phyloP scores from a whole-genome alignment of 2,113 vertebrate species.

The Dendropsophus ebraccatus region DNA sequence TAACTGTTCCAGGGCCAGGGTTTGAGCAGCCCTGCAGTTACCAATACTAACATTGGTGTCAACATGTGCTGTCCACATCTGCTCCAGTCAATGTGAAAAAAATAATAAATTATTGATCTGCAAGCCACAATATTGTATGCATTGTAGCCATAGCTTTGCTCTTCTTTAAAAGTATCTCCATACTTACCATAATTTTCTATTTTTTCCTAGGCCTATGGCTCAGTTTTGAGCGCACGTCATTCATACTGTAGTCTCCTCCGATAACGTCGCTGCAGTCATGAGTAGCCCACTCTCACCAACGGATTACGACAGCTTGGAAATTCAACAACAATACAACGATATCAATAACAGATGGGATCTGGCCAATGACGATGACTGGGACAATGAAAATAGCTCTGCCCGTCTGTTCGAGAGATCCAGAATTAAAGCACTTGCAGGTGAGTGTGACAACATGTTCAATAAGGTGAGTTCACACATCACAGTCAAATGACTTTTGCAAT shows the following conservation, averaged over 20 bases:
- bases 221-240: constrained; percentile 31
- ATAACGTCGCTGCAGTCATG: constrained; percentile 75
- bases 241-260: neutral
- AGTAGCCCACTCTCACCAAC: constrained; percentile 91
- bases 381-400: constrained; percentile 93
- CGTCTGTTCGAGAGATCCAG: constrained; percentile 91
- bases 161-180: neutral
- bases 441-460: constrained; percentile 52
- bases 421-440: constrained; percentile 93
- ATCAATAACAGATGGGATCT: constrained; percentile 96
- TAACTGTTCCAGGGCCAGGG: too few species aligned
- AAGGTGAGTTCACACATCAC: neutral
- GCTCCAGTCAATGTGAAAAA: too few species aligned
- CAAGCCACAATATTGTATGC: too few species aligned
- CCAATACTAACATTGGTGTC: too few species aligned
- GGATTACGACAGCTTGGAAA: constrained; percentile 92
- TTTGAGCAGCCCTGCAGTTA: too few species aligned
- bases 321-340: constrained; percentile 94
- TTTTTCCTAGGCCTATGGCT: constrained; percentile 70
- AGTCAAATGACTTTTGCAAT: too few species aligned
- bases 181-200: neutral
- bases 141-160: too few species aligned
- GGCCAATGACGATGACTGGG: constrained; percentile 87
- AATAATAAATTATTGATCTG: too few species aligned
- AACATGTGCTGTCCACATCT: too few species aligned